Evolutionary conservation across 2,113 vertebrate genomes (phyloP), one percentile per base, ranked within the genome.

Genomic region (Takifugu bimaculatus): DNA sequence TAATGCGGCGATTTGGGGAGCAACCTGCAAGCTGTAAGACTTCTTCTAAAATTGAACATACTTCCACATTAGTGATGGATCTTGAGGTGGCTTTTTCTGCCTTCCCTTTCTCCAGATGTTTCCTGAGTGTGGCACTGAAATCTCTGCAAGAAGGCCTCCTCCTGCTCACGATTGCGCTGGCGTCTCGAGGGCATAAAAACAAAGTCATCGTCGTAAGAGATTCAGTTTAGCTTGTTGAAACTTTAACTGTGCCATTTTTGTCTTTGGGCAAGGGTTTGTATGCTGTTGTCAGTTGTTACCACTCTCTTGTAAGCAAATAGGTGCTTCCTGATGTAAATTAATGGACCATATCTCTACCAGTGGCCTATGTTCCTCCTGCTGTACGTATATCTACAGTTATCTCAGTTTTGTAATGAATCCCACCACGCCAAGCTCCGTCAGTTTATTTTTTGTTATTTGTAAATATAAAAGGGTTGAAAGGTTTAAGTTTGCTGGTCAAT

Each of bases 21-120:
- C 97, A 98, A 91, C 96, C 97, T 82, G 95, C 97, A 74, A 99
- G 97, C 90, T 99, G 96, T 99, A 86, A 95, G 97, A 39, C 96
- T 75, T 48, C 2, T 1, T 14, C 62, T 70, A 62, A 15, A 3
- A 64, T 47, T 28, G 3, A 15, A 52, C 55, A 55, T 13, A 4
- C 65, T 54, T 50, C 42, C 64, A 74, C 50, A 53, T 72, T 80
- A 3, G 60, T 13, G 54, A 9, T 26, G 29, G 15, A 20, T 9
- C 52, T 50, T 55, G 1, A 59, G 25, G 47, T 27, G 26, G 20
- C 20, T 53, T 7, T 59, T 82, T 58, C 83, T 55, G 63, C 69
- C 72, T 68, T 50, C 54, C 44, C 71, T 48, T 57, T 65, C 74
- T 68, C 68, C 87, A 91, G 89, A 98, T 84, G 96, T 98, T 88